Percentiles rank a stretch among this genome's conserved stretches.
Conservation (phyloP, 53 echinoderm and acorn worm species). For the Actinopyga echinites region DNA sequence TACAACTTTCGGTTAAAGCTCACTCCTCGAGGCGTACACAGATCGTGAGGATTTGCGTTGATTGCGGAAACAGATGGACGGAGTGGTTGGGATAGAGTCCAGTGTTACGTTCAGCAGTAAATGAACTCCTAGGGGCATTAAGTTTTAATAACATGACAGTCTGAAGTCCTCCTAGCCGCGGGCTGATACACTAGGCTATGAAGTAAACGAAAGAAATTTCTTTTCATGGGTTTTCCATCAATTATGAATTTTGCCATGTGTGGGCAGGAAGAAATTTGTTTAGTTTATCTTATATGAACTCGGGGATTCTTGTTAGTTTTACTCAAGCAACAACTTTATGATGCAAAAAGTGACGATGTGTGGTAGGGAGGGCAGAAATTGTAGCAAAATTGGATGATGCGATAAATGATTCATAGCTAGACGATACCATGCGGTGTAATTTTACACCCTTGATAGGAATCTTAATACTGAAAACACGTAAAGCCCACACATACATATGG, state of each 20-base stretch:
- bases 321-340: background rate
- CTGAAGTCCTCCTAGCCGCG: conserved; percentile 2
- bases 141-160: conserved; percentile 34
- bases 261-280: conserved; percentile 36
- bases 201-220: conserved; percentile 1
- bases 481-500: too few species aligned
- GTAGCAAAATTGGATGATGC: too few species aligned
- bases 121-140: conserved; percentile 23
- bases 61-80: conserved; percentile 25
- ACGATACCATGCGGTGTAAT: too few species aligned
- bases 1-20: background rate
- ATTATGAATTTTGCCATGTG: conserved; percentile 33
- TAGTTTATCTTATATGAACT: conserved; percentile 9
- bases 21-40: conserved; percentile 10
- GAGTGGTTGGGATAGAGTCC: background rate
- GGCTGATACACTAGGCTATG: background rate
- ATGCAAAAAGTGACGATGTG: too few species aligned
- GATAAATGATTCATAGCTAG: too few species aligned
- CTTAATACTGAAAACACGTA: too few species aligned
- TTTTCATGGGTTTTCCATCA: background rate
- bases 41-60: conserved; percentile 4
- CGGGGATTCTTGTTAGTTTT: background rate
- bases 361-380: too few species aligned
- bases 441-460: too few species aligned
- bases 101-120: background rate